These are phyloP conservation scores for Sepiola atlantica DNA, from an alignment of 2,888 invertebrate genomes.

Conservation along the genomic window DNA sequence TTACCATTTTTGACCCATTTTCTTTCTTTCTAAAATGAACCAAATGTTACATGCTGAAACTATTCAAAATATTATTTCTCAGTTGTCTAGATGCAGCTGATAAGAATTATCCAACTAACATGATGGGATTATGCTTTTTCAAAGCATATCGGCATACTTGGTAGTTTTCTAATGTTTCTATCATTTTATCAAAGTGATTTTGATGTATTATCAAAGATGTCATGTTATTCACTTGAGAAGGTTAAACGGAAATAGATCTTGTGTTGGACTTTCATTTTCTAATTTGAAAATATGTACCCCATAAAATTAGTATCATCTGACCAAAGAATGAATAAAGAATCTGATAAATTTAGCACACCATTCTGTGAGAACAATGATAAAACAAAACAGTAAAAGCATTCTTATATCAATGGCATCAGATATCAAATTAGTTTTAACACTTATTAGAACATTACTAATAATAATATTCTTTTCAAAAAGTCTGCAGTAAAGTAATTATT, in stretches of 20 bases:
- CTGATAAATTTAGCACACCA: no score
- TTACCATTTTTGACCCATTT: neutral
- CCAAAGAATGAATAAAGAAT: no score
- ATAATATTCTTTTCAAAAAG: neutral
- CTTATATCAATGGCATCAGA: neutral
- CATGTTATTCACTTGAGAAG: neutral
- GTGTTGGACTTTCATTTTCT: neutral
- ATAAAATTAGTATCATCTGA: no score
- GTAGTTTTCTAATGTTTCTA: neutral
- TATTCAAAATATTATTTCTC: neutral
- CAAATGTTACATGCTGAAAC: neutral
- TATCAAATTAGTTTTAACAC: neutral
- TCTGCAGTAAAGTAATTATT: neutral
- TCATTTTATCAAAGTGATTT: neutral
- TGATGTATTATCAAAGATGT: neutral
- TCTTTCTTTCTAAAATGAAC: neutral
- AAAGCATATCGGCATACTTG: neutral
- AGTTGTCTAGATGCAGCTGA: neutral
- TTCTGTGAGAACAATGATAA: neutral
- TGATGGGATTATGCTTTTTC: neutral
- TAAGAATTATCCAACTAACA: neutral
- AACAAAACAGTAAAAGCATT: neutral
- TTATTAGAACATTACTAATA: neutral
- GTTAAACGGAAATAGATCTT: neutral
- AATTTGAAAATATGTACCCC: no score